A percentile compares a stretch with the other conserved stretches of the same genome.
Evolutionary conservation across 2,888 invertebrate genomes (phyloP).

Genomic region (Mechanitis messenoides): DNA sequence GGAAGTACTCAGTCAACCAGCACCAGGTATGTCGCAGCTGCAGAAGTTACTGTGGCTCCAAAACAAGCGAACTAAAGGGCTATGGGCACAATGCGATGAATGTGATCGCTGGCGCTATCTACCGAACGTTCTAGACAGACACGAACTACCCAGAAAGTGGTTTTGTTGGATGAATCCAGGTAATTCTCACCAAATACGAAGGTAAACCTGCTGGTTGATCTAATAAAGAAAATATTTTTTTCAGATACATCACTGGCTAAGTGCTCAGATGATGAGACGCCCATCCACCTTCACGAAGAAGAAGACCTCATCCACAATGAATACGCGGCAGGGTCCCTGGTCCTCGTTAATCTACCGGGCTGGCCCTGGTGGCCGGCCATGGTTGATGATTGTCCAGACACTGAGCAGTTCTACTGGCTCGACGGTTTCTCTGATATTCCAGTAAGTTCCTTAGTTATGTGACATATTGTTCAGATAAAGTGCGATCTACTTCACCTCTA

Average conservation of each 20-base stretch:
- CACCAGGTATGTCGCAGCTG: conserved; percentile 43
- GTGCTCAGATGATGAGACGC: conserved; percentile 72
- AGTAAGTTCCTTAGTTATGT: conserved; percentile 40
- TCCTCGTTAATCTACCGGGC: conserved; percentile 78
- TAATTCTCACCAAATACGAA: conserved; percentile 33
- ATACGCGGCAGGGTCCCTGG: conserved; percentile 80
- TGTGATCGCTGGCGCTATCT: conserved; percentile 79
- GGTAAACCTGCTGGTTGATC: neutral
- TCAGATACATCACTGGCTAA: conserved; percentile 63
- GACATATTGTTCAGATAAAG: neutral
- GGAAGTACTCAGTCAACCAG: conserved; percentile 53
- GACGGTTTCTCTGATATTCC: conserved; percentile 73
- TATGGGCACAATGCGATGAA: conserved; percentile 78
- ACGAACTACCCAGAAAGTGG: conserved; percentile 78
- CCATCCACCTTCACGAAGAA: conserved; percentile 59
- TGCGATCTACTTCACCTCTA: neutral
- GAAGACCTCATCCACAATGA: conserved; percentile 75
- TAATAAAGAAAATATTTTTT: conserved; percentile 5
- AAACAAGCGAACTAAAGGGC: conserved; percentile 61
- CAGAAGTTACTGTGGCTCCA: conserved; percentile 68
- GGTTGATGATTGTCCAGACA: conserved; percentile 81
- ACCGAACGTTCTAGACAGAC: conserved; percentile 72
- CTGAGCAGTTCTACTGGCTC: conserved; percentile 77
- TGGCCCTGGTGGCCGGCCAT: conserved; percentile 86
- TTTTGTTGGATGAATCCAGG: conserved; percentile 79